phyloP scores from a whole-genome alignment of 1,140 invertebrate species.

The Plutomurus gul region DNA sequence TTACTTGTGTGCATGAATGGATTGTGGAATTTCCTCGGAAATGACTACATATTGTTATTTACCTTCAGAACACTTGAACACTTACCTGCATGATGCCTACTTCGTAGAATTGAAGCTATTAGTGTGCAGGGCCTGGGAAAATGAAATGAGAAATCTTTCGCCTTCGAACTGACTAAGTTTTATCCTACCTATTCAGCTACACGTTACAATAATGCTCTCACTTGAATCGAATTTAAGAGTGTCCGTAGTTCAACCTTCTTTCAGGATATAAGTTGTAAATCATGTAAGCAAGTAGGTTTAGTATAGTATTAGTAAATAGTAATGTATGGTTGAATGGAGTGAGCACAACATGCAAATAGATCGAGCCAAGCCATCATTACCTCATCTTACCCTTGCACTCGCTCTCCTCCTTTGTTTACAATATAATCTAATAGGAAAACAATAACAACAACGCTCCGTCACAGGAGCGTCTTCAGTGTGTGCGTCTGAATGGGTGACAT shows the following conservation, averaged over 20 bases:
- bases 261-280: too few relatives aligned
- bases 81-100: background rate
- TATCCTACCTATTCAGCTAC: too few relatives aligned
- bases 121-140: background rate
- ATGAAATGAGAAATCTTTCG: conserved; percentile 14
- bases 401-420: background rate
- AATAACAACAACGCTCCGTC: too few relatives aligned
- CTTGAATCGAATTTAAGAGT: too few relatives aligned
- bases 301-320: too few relatives aligned
- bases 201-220: too few relatives aligned
- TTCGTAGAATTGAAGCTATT: too few relatives aligned
- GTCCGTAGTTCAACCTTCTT: too few relatives aligned
- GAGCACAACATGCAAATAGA: background rate
- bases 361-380: conserved; percentile 22
- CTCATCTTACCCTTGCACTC: background rate
- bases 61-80: background rate
- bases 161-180: background rate
- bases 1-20: background rate
- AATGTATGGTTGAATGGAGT: background rate
- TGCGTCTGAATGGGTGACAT: too few relatives aligned
- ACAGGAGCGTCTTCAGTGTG: too few relatives aligned
- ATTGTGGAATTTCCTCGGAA: conserved; percentile 24
- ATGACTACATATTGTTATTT: background rate
- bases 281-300: too few relatives aligned
- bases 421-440: background rate